Base-by-base conservation (phyloP, 2,797 vertebrate genomes). In the Luscinia megarhynchos region DNA sequence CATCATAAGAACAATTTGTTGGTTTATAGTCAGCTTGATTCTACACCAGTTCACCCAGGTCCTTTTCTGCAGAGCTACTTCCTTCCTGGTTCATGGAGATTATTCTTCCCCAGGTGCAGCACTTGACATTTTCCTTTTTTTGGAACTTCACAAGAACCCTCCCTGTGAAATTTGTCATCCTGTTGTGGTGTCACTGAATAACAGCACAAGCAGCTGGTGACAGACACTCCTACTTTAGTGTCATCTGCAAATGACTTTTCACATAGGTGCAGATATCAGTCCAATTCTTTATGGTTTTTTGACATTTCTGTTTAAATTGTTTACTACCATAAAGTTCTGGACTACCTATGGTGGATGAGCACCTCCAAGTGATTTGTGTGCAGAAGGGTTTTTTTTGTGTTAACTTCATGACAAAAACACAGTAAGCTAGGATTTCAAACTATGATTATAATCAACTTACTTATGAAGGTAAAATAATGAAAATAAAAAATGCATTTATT, bases 401-500 rank as follows among this genome's bases (percentile, higher is more conserved):
- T 80, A 59, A 73, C 3, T 45, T 86, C 29, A 58, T 53, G 7
- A 45, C 15, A 74, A 78, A 79, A 74, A n/a, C 16, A 66, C 12
- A 32, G 15, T 10, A 75, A 87, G 8, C 2, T 40, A 50, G 32
- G 12, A 85, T 89, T 87, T 91, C 22, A 85, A 68, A 38, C 23
- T 38, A 30, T 41, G n/a, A 48, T 38, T 68, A 43, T 8, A 75
- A 83, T 78, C 82, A 80, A 67, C 11, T 74, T 83, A 64, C 67
- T 80, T 55, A 30, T 40, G 29, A 81, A 70, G 19, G 29, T 58
- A 61, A 77, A 85, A 74, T 36, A 89, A 90, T 45, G 3, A 87
- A 74, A 92, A 77, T 43, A 84, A 70, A 32, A 93, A 83, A 72
- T 79, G 4, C 2, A 62, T 86, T 90, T 69, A 62, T 93, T 96